Evolutionary conservation across 2,797 vertebrate species (phyloP).

Genomic region (Linurgus olivaceus): DNA sequence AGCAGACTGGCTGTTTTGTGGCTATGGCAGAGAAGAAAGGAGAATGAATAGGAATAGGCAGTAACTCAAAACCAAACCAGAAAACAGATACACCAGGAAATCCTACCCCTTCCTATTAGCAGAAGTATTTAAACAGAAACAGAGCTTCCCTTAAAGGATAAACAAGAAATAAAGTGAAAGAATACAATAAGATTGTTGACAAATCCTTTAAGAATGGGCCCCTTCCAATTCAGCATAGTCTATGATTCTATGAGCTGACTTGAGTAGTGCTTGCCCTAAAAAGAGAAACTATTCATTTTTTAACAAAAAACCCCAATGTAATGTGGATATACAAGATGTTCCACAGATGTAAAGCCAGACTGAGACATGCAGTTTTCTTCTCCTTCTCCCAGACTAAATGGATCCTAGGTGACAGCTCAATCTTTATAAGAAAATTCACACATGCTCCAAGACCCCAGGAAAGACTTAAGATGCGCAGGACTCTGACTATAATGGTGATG

Average conservation of each 20-base stretch:
- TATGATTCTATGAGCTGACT: not conserved
- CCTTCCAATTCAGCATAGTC: not conserved
- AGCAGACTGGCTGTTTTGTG: not conserved
- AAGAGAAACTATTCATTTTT: not conserved
- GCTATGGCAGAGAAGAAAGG: not conserved
- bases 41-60: not conserved
- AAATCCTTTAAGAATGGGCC: not conserved
- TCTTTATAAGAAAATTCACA: not conserved
- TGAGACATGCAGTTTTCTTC: rapidly evolving
- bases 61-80: not conserved
- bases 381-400: not conserved
- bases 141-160: not conserved
- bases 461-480: not conserved
- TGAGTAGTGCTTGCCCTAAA: not conserved
- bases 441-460: not conserved
- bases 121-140: not conserved
- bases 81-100: not conserved
- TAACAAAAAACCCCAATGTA: not conserved
- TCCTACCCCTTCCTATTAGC: not conserved
- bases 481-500: not conserved
- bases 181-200: not conserved
- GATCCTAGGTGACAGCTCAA: not conserved
- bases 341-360: not conserved
- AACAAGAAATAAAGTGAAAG: not conserved
- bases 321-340: not conserved